A percentile compares a stretch with the other conserved stretches of the same genome.
These are phyloP conservation scores for Troides aeacus DNA, from an alignment of 2,888 invertebrate genomes.

Conservation along the genomic window DNA sequence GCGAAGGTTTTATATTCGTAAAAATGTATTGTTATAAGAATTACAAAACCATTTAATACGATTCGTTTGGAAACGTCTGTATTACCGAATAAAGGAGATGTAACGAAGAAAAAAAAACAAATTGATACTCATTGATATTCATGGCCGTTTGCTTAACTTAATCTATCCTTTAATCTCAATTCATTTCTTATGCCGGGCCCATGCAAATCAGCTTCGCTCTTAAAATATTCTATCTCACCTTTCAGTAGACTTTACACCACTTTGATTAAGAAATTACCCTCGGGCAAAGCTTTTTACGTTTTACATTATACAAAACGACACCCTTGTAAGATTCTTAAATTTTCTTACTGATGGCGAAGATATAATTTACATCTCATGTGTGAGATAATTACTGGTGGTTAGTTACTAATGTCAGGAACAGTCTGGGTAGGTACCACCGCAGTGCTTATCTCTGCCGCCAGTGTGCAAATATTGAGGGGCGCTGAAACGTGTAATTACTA, in stretches of 20 bases:
- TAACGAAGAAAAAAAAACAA: background rate
- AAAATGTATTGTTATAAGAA: too few relatives aligned
- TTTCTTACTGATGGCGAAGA: too few relatives aligned
- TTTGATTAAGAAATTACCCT: background rate
- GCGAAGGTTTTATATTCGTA: too few relatives aligned
- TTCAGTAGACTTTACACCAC: background rate
- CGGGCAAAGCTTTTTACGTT: background rate
- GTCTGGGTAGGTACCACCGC: too few relatives aligned
- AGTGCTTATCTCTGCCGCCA: too few relatives aligned
- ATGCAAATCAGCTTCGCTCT: slow-evolving; percentile 3
- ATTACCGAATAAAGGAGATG: background rate
- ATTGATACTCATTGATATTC: slow-evolving; percentile 6
- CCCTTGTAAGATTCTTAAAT: background rate
- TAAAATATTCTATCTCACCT: slow-evolving; percentile 4
- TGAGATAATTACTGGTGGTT: too few relatives aligned
- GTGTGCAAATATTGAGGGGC: too few relatives aligned
- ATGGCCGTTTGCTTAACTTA: background rate
- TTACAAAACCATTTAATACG: too few relatives aligned
- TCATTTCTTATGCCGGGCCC: slow-evolving; percentile 6
- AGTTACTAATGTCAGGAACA: too few relatives aligned
- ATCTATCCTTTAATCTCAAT: slow-evolving; percentile 2
- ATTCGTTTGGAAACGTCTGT: background rate
- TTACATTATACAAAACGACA: background rate
- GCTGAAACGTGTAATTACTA: too few relatives aligned
- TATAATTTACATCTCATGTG: too few relatives aligned